These are phyloP conservation scores for Spatulosminthurus flaviceps DNA, from an alignment of 2,888 invertebrate species.

Conservation along the genomic window DNA sequence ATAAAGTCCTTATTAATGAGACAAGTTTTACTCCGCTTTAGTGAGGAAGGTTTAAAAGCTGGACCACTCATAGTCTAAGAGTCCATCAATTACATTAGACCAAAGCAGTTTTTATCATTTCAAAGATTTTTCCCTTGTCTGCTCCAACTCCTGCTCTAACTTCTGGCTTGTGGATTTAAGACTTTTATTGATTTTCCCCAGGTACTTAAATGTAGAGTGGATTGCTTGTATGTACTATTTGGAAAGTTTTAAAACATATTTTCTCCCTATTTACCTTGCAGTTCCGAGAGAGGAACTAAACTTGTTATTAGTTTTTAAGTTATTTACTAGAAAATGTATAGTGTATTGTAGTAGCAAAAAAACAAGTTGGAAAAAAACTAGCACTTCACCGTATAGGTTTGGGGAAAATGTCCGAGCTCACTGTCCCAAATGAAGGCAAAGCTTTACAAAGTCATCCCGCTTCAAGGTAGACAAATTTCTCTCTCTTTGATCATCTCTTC, in stretches of 20 bases:
- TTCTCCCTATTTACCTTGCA: slow-evolving; percentile 14
- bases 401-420: too few species aligned
- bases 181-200: slow-evolving; percentile 14
- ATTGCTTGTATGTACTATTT: background rate
- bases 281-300: background rate
- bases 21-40: slow-evolving; percentile 3
- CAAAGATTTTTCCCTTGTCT: slow-evolving; percentile 13
- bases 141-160: background rate
- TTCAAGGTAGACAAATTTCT: background rate
- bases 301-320: background rate
- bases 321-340: too few species aligned
- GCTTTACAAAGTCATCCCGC: background rate
- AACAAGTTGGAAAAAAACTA: background rate
- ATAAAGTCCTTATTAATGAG: too few species aligned
- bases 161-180: too few species aligned
- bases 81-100: slow-evolving; percentile 1
- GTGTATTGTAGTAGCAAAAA: too few species aligned
- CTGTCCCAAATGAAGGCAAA: background rate
- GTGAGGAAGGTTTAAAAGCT: slow-evolving; percentile 2
- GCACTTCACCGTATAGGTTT: too few species aligned
- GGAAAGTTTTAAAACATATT: background rate
- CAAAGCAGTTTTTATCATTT: slow-evolving; percentile 8
- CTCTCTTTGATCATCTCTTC: background rate
- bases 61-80: background rate
- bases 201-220: background rate